Conservation (phyloP, 2,797 vertebrate genomes). For the Paratrypauchen microcephalus region DNA sequence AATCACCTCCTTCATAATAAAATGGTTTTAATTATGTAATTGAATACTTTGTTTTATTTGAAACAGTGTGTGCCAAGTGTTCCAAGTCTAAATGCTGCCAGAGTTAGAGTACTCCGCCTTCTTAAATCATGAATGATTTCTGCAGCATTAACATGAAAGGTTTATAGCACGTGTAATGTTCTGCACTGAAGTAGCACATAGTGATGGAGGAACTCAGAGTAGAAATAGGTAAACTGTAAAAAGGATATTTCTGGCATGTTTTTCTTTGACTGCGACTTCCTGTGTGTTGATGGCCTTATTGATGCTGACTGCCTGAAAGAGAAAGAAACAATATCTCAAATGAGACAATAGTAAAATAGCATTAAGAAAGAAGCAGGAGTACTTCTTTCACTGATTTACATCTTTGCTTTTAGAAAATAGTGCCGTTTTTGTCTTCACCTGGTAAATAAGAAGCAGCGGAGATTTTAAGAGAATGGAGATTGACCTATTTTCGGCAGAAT, state of each 20-base stretch:
- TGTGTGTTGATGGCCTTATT: conserved; percentile 99
- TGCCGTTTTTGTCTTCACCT: conserved; percentile 24
- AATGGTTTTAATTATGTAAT: background rate
- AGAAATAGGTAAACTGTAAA: conserved; percentile 34
- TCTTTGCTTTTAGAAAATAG: conserved; percentile 24
- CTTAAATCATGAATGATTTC: conserved; percentile 27
- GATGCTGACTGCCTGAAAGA: conserved; percentile 94
- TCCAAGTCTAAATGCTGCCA: background rate
- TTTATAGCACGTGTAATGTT: conserved; percentile 39
- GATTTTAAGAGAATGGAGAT: conserved; percentile 34
- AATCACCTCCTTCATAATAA: background rate
- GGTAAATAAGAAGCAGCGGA: conserved; percentile 23
- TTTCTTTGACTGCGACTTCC: conserved; percentile 99
- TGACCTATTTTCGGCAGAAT: conserved; percentile 61
- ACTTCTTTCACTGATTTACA: conserved; percentile 23
- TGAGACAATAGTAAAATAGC: conserved; percentile 24
- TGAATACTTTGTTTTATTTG: background rate
- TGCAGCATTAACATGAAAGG: conserved; percentile 21
- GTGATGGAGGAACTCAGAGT: conserved; percentile 7
- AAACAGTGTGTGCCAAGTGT: background rate
- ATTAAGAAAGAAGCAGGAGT: background rate
- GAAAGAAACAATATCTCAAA: conserved; percentile 24
- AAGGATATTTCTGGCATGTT: conserved; percentile 99
- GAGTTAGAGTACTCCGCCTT: background rate
- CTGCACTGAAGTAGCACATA: conserved; percentile 45